These are phyloP conservation scores for Pyrgilauda ruficollis DNA, from an alignment of 2,113 vertebrate species.

Conservation along the genomic window DNA sequence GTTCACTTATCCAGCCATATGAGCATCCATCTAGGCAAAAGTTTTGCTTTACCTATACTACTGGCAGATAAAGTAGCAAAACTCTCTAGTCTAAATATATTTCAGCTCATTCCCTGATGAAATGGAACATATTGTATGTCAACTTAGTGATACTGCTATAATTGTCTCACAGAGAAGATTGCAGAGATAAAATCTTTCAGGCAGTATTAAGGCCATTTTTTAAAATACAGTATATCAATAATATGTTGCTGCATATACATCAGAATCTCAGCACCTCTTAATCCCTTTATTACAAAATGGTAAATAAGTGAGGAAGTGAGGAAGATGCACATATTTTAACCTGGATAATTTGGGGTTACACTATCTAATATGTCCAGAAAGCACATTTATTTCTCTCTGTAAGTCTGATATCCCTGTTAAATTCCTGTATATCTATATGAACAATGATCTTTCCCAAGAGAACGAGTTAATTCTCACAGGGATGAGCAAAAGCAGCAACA, in stretches of 20 bases:
- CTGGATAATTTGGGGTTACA: background rate
- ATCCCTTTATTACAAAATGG: background rate
- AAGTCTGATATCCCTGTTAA: background rate
- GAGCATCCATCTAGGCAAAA: background rate
- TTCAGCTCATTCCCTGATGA: background rate
- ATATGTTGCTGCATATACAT: background rate
- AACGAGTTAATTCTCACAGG: background rate
- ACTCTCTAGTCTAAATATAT: background rate
- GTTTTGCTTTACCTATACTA: background rate
- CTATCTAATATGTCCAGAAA: background rate
- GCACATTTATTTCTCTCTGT: background rate
- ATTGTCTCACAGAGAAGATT: background rate
- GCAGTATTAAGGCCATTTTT: background rate
- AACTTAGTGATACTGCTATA: background rate
- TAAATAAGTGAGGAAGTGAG: background rate
- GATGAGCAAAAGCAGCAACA: background rate
- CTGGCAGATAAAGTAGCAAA: background rate
- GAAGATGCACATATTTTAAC: background rate
- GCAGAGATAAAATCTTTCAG: background rate
- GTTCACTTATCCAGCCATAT: background rate
- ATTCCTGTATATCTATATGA: background rate
- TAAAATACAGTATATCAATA: background rate
- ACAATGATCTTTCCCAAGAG: background rate
- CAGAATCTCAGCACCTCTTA: background rate
- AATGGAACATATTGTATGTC: background rate